Evolutionary conservation across 2,888 invertebrate genomes (phyloP), one percentile per base, ranked within the genome.

Genomic region (Punctoribates punctum): DNA sequence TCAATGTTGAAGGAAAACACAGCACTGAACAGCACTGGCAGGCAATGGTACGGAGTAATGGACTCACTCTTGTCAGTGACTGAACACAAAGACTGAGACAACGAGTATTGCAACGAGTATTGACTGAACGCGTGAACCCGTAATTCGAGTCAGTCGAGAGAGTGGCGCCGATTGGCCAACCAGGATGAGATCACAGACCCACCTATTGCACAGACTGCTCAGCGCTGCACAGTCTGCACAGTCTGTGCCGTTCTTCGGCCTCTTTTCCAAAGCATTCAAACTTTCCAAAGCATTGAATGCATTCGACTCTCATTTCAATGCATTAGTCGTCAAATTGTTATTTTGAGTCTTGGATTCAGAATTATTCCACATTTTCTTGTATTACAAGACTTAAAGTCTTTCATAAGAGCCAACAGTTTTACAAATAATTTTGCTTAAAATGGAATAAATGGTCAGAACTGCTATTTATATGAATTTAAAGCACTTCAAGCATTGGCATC

Each of bases 101-200:
- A 48, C 72, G 15, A 72, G 72, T 48, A 72, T 46, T 72, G 42
- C 42, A 42, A 42, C 42, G 42, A 42, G 42, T 42, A 42, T 42
- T 42, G 42, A 42, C 42, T 42, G 42, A 42, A 42, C 42, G 20
- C 46, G 25, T 72, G 72, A 72, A 72, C 72, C 48, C 46, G 72
- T 46, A 25, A 23, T 67, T 29, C 34, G 27, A 34, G 13, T 70
- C 70, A 42, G 13, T 25, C 46, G 13, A n/a, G 25, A 65, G 42
- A 72, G 72, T 67, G 65, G 65, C 65, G 38, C 23, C 72, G 23
- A 72, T 72, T 72, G 72, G 72, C 72, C 72, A 72, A 72, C 72
- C 25, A 46, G 25, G n/a, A 72, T 72, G 48, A 72, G 46, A 72
- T 72, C 72, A 72, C 48, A 46, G 48, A 46, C 38, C 72, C 42